Percentiles rank a stretch among this genome's conserved stretches.
phyloP scores from a whole-genome alignment of 2,113 vertebrate species.

The Tupaia chinensis region DNA sequence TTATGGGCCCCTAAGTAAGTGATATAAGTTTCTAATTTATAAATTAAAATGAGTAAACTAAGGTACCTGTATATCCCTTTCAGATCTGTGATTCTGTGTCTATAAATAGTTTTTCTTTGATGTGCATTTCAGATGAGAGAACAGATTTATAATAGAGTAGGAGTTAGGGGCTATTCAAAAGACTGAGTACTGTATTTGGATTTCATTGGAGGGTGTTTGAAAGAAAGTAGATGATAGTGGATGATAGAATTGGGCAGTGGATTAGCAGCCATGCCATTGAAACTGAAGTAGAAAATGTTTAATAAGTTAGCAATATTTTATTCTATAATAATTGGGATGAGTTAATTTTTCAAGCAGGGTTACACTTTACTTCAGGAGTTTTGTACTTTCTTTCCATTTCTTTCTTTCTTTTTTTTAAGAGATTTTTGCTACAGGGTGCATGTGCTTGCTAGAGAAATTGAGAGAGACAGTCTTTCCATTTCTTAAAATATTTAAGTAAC shows the following conservation, averaged over 20 bases:
- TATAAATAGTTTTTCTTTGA: conserved; percentile 16
- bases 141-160: background rate
- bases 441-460: no score
- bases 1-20: background rate
- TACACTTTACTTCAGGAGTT: conserved; percentile 53
- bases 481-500: background rate
- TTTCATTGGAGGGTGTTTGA: conserved; percentile 7
- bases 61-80: background rate
- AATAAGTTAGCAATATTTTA: background rate
- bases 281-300: background rate
- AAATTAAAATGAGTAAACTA: background rate
- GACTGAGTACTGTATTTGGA: background rate
- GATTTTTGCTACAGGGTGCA: no score
- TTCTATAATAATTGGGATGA: background rate
- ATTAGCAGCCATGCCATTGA: background rate
- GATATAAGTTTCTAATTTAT: conserved; percentile 27
- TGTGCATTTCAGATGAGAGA: background rate
- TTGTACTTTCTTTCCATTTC: background rate
- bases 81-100: background rate
- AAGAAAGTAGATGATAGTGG: background rate
- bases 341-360: background rate
- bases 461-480: background rate
- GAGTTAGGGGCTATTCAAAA: background rate
- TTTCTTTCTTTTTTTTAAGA: background rate
- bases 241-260: background rate